phyloP scores from a whole-genome alignment of 2,888 invertebrate species.

The Rhogogaster chlorosoma region DNA sequence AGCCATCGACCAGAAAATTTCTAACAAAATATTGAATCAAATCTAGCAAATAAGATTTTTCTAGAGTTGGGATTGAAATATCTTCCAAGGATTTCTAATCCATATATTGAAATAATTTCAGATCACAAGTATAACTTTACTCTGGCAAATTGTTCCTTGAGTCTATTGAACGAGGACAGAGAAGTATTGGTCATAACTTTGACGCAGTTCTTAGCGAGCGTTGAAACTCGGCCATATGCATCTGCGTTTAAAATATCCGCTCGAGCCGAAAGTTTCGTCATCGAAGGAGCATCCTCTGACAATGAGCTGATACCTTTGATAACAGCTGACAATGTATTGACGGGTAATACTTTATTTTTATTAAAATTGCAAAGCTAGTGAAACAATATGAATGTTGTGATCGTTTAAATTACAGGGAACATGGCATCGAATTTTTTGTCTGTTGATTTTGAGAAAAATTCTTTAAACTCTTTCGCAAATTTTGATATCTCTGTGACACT shows the following conservation, averaged over 20 bases:
- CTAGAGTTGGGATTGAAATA: slow-evolving; percentile 4
- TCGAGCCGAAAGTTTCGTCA: slow-evolving; percentile 86
- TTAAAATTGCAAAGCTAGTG: background rate
- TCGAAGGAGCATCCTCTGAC: slow-evolving; percentile 87
- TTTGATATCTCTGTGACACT: slow-evolving; percentile 84
- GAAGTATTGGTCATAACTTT: slow-evolving; percentile 87
- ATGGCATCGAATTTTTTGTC: slow-evolving; percentile 86
- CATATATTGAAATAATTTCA: slow-evolving; percentile 72
- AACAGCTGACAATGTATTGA: slow-evolving; percentile 81
- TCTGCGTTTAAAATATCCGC: slow-evolving; percentile 86
- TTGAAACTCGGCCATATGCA: slow-evolving; percentile 85
- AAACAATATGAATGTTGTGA: slow-evolving; percentile 66
- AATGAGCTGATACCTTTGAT: slow-evolving; percentile 87
- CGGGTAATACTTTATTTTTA: slow-evolving; percentile 69
- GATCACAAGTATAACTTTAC: slow-evolving; percentile 89
- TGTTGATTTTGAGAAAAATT: slow-evolving; percentile 87
- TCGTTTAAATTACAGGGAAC: slow-evolving; percentile 78
- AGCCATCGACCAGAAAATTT: background rate
- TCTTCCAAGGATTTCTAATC: background rate
- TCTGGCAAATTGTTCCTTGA: slow-evolving; percentile 86
- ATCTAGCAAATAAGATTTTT: slow-evolving; percentile 7
- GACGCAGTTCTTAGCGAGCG: slow-evolving; percentile 85
- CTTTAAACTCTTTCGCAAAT: slow-evolving; percentile 83
- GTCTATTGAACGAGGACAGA: slow-evolving; percentile 84
- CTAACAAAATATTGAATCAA: background rate